phyloP scores from a whole-genome alignment of 2,888 invertebrate species.

The Exephanes ischioxanthus region DNA sequence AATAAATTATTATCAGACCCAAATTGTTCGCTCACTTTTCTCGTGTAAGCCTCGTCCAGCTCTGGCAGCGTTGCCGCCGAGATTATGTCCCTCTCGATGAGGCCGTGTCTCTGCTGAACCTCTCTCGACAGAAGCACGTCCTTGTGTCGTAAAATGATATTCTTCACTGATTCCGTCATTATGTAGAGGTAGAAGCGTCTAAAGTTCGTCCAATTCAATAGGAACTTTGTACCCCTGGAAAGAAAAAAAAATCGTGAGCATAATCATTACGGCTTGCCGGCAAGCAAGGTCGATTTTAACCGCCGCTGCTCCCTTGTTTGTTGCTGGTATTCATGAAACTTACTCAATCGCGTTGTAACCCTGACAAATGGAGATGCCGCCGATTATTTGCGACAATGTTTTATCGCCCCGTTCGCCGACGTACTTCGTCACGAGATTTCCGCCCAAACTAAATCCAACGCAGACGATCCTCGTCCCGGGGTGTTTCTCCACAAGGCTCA shows the following conservation, averaged over 20 bases:
- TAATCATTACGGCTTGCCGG: too few relatives aligned
- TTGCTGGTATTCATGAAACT: constrained; percentile 83
- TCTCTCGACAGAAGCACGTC: constrained; percentile 91
- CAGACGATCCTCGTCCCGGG: constrained; percentile 92
- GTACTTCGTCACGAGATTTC: constrained; percentile 97
- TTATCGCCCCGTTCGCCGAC: constrained; percentile 91
- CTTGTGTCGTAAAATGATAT: constrained; percentile 94
- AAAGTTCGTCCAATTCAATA: constrained; percentile 95
- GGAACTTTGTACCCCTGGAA: constrained; percentile 91
- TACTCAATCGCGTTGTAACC: constrained; percentile 97
- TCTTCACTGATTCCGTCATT: constrained; percentile 97
- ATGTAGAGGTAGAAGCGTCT: constrained; percentile 95
- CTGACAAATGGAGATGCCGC: constrained; percentile 97
- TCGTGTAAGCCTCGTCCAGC: constrained; percentile 95
- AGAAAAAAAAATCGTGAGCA: constrained; percentile 10
- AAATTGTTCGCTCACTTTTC: constrained; percentile 80
- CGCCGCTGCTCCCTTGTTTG: neutral
- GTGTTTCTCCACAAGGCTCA: constrained; percentile 90
- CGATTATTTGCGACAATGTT: constrained; percentile 91
- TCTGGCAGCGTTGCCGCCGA: constrained; percentile 95
- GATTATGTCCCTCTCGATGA: constrained; percentile 93
- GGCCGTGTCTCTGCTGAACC: constrained; percentile 88
- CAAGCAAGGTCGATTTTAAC: neutral
- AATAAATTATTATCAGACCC: constrained; percentile 72
- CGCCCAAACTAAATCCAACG: constrained; percentile 97